Evolutionary conservation across 2,888 invertebrate species (phyloP), one percentile per base, ranked within the genome.

Genomic region (Gymnocheta viridis): DNA sequence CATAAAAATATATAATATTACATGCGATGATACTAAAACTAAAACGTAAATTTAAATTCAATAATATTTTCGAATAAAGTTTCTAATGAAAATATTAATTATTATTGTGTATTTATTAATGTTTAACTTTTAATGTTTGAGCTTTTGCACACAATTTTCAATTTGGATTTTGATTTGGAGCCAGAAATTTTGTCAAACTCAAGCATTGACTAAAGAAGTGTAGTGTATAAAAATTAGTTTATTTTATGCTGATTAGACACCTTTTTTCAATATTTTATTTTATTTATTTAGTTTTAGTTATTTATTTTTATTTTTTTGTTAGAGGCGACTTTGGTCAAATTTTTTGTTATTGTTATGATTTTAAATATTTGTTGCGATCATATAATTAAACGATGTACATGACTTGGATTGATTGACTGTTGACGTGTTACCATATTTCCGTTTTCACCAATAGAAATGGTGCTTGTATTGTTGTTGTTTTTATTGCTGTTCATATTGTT

Each of bases 381-480:
- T 78, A 91, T 89, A 78, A 91, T 88, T 85, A 91, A 89, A 78
- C 91, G 90, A 87, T 91, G 89, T n/a, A 91, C 89, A 88, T 91
- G 91, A 89, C 89, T 91, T 87, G 89, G 89, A 86, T 91, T 91
- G 27, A 90, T 88, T 82, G 89, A 89, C 69, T 88, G 88, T 82
- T 87, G 89, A 69, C 88, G 89, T 73, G 85, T 86, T 69, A 88
- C 87, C 74, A 77, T 86, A 56, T 80, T 86, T 35, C 78, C 85
- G 74, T 82, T 84, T 79, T 85, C 85, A 41, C 82, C 85, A 27
- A 77, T 83, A 2, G 82, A 67, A 69, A 85, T 82, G 60, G 85
- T 86, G 49, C 81, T 86, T 38, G 72, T 85, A 62, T 83, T 84
- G 47, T 80, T 81, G 49, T 83, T 76, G 47, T 73, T 85, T n/a